phyloP scores from a whole-genome alignment of 2,797 vertebrate species.

The Pelobates cultripes region DNA sequence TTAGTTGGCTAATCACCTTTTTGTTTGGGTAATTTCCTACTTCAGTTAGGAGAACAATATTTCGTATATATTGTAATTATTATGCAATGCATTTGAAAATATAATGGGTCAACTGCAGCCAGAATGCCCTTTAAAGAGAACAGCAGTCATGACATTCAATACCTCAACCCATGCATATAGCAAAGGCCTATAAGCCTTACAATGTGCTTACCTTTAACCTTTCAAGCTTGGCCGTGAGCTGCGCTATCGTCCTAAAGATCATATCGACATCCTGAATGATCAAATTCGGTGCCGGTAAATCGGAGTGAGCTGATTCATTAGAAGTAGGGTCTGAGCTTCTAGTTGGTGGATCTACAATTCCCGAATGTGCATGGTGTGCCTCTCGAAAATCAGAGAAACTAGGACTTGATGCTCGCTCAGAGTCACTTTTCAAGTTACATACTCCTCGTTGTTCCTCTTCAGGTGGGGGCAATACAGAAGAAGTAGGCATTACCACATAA shows the following conservation, averaged over 20 bases:
- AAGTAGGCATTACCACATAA: slow-evolving; percentile 68
- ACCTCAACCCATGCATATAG: too few species aligned
- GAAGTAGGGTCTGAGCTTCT: slow-evolving; percentile 2
- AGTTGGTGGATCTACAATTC: not conserved
- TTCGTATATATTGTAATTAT: too few species aligned
- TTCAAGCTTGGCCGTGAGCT: slow-evolving; percentile 67
- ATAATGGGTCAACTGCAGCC: too few species aligned
- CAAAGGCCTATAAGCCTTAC: too few species aligned
- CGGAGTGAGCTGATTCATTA: not conserved
- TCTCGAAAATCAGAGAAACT: not conserved
- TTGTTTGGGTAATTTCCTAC: too few species aligned
- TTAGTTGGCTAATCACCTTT: too few species aligned
- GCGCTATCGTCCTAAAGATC: slow-evolving; percentile 70
- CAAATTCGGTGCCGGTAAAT: slow-evolving; percentile 21
- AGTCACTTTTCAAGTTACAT: not conserved
- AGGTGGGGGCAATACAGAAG: slow-evolving; percentile 34
- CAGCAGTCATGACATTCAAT: too few species aligned
- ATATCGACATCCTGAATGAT: slow-evolving; percentile 58
- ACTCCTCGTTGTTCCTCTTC: slow-evolving; percentile 26
- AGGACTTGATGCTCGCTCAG: not conserved
- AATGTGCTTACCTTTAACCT: slow-evolving; percentile 65
- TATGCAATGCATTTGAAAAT: too few species aligned
- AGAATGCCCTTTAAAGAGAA: too few species aligned
- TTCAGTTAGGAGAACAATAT: too few species aligned
- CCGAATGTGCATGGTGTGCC: not conserved